Conservation (phyloP, 2,797 vertebrate genomes). For the Phrynocephalus vlangalii region DNA sequence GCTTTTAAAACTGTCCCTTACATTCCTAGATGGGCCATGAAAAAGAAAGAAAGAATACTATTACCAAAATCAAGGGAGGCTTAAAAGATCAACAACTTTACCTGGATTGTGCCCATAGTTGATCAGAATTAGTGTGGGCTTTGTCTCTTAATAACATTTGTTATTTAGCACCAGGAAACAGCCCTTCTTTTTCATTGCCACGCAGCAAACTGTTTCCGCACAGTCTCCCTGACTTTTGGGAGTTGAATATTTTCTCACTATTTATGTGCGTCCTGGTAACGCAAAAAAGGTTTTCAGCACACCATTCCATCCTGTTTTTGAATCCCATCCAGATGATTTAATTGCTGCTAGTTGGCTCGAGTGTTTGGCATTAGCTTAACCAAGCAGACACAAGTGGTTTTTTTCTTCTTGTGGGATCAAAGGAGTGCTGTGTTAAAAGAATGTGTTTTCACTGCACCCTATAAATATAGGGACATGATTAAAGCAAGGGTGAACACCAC, state of each 20-base stretch:
- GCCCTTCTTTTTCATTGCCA: background rate
- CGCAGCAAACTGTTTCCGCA: background rate
- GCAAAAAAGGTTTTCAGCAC: constrained; percentile 12
- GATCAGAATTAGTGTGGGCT: background rate
- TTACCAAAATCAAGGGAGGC: background rate
- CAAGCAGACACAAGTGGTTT: constrained; percentile 33
- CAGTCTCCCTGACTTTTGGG: constrained; percentile 7
- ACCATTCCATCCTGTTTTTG: constrained; percentile 52
- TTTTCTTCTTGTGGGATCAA: constrained; percentile 13
- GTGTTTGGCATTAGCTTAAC: constrained; percentile 50
- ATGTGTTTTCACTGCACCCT: background rate
- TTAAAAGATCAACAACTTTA: background rate
- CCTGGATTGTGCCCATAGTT: background rate
- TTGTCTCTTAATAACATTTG: background rate
- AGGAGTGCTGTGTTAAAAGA: background rate
- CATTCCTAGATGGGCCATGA: no score
- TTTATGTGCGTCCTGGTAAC: constrained; percentile 33
- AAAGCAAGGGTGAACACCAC: background rate
- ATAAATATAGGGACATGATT: constrained; percentile 1
- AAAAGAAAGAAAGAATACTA: background rate
- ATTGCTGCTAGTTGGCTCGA: constrained; percentile 58
- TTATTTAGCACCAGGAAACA: constrained; percentile 1
- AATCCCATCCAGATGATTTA: constrained; percentile 45
- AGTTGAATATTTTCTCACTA: constrained; percentile 48
- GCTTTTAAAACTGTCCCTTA: background rate